Percentiles rank a stretch among this genome's conserved stretches.
Conservation (phyloP, 2,797 vertebrate species). For the Mus minutoides region DNA sequence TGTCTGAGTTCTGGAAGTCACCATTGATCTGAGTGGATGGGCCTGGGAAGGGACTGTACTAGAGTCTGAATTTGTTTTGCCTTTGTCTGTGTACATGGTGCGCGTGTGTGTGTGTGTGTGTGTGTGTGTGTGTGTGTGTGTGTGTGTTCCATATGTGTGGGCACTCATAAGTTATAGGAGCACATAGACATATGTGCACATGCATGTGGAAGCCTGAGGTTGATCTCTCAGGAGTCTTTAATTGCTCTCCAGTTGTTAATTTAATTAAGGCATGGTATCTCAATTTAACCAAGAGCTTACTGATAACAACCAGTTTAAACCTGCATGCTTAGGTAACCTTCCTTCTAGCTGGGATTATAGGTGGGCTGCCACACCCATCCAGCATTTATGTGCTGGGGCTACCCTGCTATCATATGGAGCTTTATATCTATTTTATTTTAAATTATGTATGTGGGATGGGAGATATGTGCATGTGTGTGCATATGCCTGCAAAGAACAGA, state of each 20-base stretch:
- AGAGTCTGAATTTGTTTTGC: background rate
- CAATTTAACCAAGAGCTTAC: background rate
- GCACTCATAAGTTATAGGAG: background rate
- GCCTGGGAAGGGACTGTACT: background rate
- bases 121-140: background rate
- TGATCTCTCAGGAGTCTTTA: background rate
- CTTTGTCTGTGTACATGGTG: background rate
- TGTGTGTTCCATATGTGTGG: background rate
- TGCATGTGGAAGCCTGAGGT: background rate
- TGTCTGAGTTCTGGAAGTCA: background rate
- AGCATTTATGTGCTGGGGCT: accelerated
- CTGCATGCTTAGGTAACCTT: background rate
- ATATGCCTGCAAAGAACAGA: background rate
- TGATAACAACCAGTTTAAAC: background rate
- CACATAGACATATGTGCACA: background rate
- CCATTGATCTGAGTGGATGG: background rate
- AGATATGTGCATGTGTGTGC: too few relatives aligned
- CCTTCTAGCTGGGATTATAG: background rate
- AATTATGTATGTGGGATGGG: background rate
- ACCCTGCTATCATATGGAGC: too few relatives aligned
- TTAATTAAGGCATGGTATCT: background rate
- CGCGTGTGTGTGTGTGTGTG: background rate
- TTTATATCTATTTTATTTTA: background rate
- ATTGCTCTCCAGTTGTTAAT: background rate
- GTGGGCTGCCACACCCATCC: too few relatives aligned